These are phyloP conservation scores for Erebia palarica DNA, from an alignment of 2,888 invertebrate species.

Conservation along the genomic window DNA sequence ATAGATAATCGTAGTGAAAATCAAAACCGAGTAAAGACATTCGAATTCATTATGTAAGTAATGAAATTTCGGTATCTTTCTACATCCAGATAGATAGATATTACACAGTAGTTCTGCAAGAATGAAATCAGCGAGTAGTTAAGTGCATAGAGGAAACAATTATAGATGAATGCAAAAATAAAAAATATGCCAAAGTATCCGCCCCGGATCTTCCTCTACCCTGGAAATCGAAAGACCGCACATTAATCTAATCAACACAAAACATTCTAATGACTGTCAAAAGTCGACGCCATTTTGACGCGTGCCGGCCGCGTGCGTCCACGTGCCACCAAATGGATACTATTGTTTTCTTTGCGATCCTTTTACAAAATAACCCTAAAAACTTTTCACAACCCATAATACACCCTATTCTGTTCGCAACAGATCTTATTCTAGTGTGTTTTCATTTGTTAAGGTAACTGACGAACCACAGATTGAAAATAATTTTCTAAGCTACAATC, in stretches of 20 bases:
- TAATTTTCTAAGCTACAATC: constrained; percentile 5
- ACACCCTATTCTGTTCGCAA: neutral
- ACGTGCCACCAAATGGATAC: constrained; percentile 55
- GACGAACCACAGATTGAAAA: constrained; percentile 22
- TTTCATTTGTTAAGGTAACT: constrained; percentile 13
- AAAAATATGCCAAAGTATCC: constrained; percentile 13
- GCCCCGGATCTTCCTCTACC: constrained; percentile 24
- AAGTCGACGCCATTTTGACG: constrained; percentile 58
- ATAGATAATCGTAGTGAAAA: too few species aligned
- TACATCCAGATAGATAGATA: too few species aligned
- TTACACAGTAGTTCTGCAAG: too few species aligned
- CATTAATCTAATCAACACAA: constrained; percentile 62
- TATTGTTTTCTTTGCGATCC: constrained; percentile 52
- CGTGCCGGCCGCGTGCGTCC: constrained; percentile 55
- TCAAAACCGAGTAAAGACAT: too few species aligned
- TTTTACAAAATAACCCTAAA: constrained; percentile 35
- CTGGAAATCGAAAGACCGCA: constrained; percentile 48
- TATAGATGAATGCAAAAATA: neutral
- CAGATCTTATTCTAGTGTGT: constrained; percentile 9
- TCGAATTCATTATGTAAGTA: too few species aligned
- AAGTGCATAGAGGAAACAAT: neutral
- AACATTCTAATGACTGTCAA: constrained; percentile 61
- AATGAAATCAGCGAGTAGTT: too few species aligned
- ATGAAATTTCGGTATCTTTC: too few species aligned
- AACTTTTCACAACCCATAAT: neutral